Base-by-base conservation (phyloP, 2,797 vertebrate genomes). In the Anguilla marmorata region DNA sequence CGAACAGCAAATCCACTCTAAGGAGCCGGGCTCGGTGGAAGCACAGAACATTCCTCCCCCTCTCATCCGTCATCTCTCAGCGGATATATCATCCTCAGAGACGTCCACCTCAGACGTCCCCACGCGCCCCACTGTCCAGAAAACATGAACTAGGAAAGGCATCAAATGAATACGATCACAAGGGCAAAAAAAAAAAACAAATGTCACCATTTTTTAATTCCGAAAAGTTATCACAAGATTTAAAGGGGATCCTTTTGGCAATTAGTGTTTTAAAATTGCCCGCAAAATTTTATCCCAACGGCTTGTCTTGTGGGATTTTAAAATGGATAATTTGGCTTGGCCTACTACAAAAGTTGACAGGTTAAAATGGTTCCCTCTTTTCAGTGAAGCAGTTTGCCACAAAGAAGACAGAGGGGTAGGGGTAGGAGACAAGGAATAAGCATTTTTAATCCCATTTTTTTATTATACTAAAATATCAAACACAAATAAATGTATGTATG, bases 291-390 rank as follows among this genome's bases (percentile, higher is more conserved):
- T 82, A n/a, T 82, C 79, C 79, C 79, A 21, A 24, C 3, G 79
- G 45, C 45, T 50, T 50, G 41, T 30, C 41, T 50, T 48, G 21
- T 82, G 45, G 79, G 45, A 50, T 82, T 82, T 82, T 11, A n/a
- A 79, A 82, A 48, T 2, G 79, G 45, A 24, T 82, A 48, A 82
- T 82, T 82, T 82, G 79, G 19, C 45, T 82, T 48, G 79, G 45
- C 79, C 79, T 19, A 0, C 79, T 24, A 82, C 79, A 50, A 48
- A 82, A 12, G 21, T 48, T n/a, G 45, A 48, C 2, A 50, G 37
- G 21, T 82, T 82, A 82, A 82, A 82, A 82, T 24, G 79, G 41
- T 82, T 82, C 41, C 41, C 79, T 82, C 79, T 82, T n/a, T n/a
- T 82, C 45, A n/a, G 3, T 79, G 33, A 21, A 45, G 37, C 37